These are phyloP conservation scores for Myoxocephalus aenaeus DNA, from an alignment of 2,797 vertebrate genomes.

Conservation along the genomic window DNA sequence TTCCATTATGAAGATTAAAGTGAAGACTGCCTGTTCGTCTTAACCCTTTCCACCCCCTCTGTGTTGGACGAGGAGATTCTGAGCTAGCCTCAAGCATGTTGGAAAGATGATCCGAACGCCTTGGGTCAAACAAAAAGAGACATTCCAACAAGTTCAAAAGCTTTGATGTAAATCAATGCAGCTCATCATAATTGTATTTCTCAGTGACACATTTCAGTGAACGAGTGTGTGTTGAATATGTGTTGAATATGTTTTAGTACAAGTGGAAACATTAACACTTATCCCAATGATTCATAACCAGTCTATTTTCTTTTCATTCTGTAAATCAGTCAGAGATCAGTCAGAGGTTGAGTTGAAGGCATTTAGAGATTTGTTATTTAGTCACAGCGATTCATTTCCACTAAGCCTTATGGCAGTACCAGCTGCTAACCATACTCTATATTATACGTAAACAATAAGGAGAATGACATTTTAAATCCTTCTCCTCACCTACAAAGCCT, in stretches of 20 bases:
- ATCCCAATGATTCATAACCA: neutral
- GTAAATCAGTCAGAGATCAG: neutral
- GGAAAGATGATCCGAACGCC: neutral
- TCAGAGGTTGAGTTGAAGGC: neutral
- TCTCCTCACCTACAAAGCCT: no score
- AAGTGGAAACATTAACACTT: neutral
- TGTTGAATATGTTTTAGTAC: neutral
- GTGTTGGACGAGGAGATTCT: neutral
- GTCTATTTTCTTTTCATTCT: neutral
- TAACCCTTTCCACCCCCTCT: constrained; percentile 69
- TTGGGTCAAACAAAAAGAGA: neutral
- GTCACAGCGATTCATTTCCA: neutral
- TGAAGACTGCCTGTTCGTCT: constrained; percentile 76
- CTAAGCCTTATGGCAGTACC: neutral
- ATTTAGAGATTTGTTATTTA: neutral
- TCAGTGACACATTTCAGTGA: neutral
- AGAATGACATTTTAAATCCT: no score
- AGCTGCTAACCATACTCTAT: neutral
- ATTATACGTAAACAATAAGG: no score
- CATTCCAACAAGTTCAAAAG: neutral
- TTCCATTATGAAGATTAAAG: constrained; percentile 85
- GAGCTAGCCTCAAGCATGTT: neutral
- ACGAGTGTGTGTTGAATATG: neutral
- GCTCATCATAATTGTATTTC: neutral
- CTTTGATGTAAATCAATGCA: neutral